phyloP scores from a whole-genome alignment of 2,113 vertebrate genomes.

The Corythornis cristatus region DNA sequence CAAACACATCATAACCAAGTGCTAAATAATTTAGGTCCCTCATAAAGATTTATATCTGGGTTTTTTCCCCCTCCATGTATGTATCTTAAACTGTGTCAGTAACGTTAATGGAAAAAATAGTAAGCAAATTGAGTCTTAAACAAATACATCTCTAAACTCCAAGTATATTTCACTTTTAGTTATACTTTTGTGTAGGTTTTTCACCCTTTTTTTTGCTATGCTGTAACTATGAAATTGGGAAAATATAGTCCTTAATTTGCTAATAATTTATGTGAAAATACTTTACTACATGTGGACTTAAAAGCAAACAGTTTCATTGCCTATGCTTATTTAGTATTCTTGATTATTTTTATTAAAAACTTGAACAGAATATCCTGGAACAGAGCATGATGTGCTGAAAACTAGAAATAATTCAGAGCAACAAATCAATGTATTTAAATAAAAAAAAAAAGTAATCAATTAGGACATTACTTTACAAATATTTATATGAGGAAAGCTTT shows the following conservation, averaged over 20 bases:
- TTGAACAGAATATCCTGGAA: not conserved
- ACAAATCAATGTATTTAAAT: not conserved
- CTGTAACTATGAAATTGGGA: not conserved
- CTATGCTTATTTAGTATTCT: not conserved
- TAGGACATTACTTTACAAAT: not conserved
- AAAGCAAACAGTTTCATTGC: not conserved
- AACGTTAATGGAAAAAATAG: not conserved
- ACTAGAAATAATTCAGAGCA: not conserved
- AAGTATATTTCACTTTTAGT: not conserved
- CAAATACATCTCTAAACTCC: not conserved
- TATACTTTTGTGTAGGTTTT: not conserved
- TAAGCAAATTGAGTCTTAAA: not conserved
- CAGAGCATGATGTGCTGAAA: not conserved
- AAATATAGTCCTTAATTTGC: not conserved
- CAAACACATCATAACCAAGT: not conserved
- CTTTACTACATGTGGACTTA: not conserved
- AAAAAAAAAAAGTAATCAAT: not conserved
- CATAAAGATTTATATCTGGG: not conserved
- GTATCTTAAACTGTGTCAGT: not conserved
- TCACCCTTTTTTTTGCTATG: not conserved
- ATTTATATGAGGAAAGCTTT: not conserved
- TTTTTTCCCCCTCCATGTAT: rapidly evolving
- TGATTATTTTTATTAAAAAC: not conserved
- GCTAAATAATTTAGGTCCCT: not conserved
- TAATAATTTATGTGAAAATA: not conserved